Percentiles rank a stretch among this genome's conserved stretches.
These are phyloP conservation scores for Polylopha cassiicola DNA, from an alignment of 2,888 invertebrate genomes.

Conservation along the genomic window DNA sequence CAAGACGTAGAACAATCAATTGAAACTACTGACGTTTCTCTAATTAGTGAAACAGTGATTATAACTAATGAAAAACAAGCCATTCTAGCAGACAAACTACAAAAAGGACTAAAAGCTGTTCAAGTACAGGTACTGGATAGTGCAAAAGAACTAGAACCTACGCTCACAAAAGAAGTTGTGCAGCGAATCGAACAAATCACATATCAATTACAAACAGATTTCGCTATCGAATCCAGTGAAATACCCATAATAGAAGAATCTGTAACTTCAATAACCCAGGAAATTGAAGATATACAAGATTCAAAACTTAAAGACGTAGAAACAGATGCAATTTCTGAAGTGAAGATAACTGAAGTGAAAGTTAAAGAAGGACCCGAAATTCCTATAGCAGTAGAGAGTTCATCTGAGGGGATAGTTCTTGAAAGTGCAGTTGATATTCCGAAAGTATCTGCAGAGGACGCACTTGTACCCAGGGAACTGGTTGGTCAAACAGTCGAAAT, in stretches of 20 bases:
- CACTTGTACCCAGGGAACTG: constrained; percentile 1
- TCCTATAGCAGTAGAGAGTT: too few species aligned
- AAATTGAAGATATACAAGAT: too few species aligned
- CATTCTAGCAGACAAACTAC: constrained; percentile 42
- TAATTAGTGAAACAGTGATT: neutral
- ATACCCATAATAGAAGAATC: constrained; percentile 33
- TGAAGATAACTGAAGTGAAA: neutral
- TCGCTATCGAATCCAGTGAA: constrained; percentile 40
- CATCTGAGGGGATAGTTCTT: too few species aligned
- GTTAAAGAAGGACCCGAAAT: neutral
- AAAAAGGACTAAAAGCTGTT: constrained; percentile 41
- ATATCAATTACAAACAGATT: constrained; percentile 47
- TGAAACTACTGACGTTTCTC: constrained; percentile 21
- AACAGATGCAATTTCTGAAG: too few species aligned
- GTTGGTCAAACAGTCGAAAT: constrained; percentile 17
- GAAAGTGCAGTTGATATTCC: neutral
- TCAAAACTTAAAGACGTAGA: too few species aligned
- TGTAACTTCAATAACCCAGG: constrained; percentile 5
- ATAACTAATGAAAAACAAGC: constrained; percentile 31
- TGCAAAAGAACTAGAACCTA: constrained; percentile 38
- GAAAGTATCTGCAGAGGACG: neutral
- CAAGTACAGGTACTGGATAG: constrained; percentile 45
- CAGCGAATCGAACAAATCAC: constrained; percentile 44
- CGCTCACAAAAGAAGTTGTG: constrained; percentile 34
- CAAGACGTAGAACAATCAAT: constrained; percentile 36